A percentile compares a stretch with the other conserved stretches of the same genome.
phyloP scores from a whole-genome alignment of 2,113 vertebrate genomes.

The Sphyrna mokarran region DNA sequence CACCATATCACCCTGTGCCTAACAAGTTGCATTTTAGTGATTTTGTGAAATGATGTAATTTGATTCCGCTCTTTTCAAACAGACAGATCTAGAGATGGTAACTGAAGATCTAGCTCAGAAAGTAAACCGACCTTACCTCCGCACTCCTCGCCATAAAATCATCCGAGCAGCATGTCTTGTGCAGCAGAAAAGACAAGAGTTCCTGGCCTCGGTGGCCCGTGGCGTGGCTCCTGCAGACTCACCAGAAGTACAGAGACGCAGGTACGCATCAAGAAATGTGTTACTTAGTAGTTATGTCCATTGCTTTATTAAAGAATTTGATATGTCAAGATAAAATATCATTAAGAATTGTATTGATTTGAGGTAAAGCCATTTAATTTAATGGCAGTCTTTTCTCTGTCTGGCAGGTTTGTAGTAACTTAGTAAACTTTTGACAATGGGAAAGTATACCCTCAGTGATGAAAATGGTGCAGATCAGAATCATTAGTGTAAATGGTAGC shows the following conservation, averaged over 20 bases:
- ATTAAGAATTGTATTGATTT: background rate
- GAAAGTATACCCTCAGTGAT: background rate
- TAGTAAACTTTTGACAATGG: background rate
- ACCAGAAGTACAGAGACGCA: constrained; percentile 84
- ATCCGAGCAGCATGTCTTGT: constrained; percentile 92
- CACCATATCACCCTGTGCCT: background rate
- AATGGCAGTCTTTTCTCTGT: background rate
- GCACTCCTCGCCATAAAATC: constrained; percentile 94
- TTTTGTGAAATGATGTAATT: background rate
- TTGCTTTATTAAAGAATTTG: background rate
- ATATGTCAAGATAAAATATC: background rate
- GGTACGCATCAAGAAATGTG: constrained; percentile 54
- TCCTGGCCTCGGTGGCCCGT: constrained; percentile 88
- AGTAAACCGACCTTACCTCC: constrained; percentile 94
- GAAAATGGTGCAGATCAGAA: background rate
- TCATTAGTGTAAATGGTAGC: background rate
- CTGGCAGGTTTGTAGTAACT: background rate
- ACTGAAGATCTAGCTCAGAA: constrained; percentile 97
- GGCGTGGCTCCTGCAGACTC: constrained; percentile 96
- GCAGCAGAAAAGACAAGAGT: constrained; percentile 94
- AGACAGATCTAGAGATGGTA: constrained; percentile 98
- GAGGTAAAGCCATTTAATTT: background rate
- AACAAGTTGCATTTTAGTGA: background rate
- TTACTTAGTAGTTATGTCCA: background rate
- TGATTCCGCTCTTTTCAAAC: constrained; percentile 34